Evolutionary conservation across 2,888 invertebrate species (phyloP).

Genomic region (Bombylius major): DNA sequence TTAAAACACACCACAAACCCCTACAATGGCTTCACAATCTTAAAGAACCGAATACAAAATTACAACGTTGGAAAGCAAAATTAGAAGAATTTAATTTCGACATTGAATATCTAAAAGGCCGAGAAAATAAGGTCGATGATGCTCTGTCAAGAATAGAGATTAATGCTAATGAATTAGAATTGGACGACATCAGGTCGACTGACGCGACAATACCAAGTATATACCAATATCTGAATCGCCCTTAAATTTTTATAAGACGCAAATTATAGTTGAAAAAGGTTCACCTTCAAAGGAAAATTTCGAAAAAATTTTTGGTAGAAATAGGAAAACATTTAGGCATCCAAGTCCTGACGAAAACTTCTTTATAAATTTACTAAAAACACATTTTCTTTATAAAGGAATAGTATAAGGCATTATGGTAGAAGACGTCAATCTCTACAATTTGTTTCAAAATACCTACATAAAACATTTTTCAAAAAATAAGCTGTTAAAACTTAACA

Average conservation of each 20-base stretch:
- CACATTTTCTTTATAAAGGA: too few species aligned
- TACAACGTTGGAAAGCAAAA: slow-evolving; percentile 21
- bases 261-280: background rate
- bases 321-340: too few species aligned
- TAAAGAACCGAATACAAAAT: slow-evolving; percentile 28
- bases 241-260: background rate
- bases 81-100: slow-evolving; percentile 17
- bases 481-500: background rate
- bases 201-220: background rate
- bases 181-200: background rate
- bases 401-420: too few species aligned
- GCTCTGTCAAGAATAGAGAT: slow-evolving; percentile 4
- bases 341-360: too few species aligned
- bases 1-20: slow-evolving; percentile 30
- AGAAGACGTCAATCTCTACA: too few species aligned
- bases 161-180: background rate
- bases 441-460: background rate
- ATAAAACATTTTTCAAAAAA: background rate
- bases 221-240: background rate
- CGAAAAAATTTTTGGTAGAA: too few species aligned
- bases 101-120: slow-evolving; percentile 12
- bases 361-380: too few species aligned
- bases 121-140: slow-evolving; percentile 10
- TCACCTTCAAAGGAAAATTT: too few species aligned
- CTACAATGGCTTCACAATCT: slow-evolving; percentile 25